Base-by-base conservation (phyloP, 2,888 invertebrate genomes). In the Noctua comes region DNA sequence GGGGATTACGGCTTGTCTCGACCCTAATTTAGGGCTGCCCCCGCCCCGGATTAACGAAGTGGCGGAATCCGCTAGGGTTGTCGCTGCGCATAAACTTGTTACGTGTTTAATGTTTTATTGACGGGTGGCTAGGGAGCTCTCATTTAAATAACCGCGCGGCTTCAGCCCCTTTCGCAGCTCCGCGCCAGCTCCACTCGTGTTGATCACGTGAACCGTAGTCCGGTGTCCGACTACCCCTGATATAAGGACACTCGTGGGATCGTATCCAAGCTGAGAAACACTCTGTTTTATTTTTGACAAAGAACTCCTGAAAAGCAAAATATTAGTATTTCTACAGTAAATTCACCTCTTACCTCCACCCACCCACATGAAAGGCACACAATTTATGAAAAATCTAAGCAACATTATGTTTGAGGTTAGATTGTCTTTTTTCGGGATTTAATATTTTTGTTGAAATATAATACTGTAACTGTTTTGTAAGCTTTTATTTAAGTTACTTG, bases 1-100 rank as follows among this genome's bases (percentile, higher is more conserved):
- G 96, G 96, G 96, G 96, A 96, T 96, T 96, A 96, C 95, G 96
- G 96, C 96, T 96, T 96, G 97, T 97, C 96, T 96, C 96, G 96
- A 96, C 97, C 97, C 97, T 96, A 96, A 96, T 97, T 96, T 96
- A 96, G 96, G 97, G 96, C 95, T 97, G 96, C 96, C 96, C 96
- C 95, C 95, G 96, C 95, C 95, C 95, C 95, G 97, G 96, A 96
- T 97, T 96, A 97, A 96, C 97, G 96, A 96, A 96, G 97, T 96
- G 96, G 95, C 96, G 96, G 96, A 96, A 96, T 96, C 96, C 96
- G 95, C 96, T 95, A 97, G 96, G 96, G 96, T 96, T 97, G 96
- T 96, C 96, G 95, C 95, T 95, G 93, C 94, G 96, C 96, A 95
- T 96, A 96, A 96, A 96, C 96, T 96, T 96, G 96, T 97, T 96